Percentiles rank a stretch among this genome's conserved stretches.
Conservation (phyloP, 2,113 vertebrate genomes). For the Lepus americanus region DNA sequence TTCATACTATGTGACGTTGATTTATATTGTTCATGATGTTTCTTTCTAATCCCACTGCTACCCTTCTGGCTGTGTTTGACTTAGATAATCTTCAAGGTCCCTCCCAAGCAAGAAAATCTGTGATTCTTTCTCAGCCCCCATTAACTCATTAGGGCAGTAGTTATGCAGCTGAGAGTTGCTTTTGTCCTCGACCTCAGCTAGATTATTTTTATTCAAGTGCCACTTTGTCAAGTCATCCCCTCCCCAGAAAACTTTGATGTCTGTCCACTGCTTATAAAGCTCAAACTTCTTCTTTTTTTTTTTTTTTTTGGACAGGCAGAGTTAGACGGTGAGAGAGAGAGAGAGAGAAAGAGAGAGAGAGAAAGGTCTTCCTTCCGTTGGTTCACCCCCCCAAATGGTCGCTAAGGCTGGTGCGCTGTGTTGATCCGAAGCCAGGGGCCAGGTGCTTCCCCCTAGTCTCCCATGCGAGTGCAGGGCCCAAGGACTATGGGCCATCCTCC, state of each 20-base stretch:
- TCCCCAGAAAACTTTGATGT: conserved; percentile 36
- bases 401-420: too few relatives aligned
- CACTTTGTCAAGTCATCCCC: not conserved
- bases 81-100: conserved; percentile 20
- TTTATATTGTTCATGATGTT: conserved; percentile 33
- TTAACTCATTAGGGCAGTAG: conserved; percentile 8
- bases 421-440: too few relatives aligned
- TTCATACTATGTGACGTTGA: conserved; percentile 51
- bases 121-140: not conserved
- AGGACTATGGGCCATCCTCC: too few relatives aligned
- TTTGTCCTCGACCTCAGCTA: conserved; percentile 39
- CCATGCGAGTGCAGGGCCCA: too few relatives aligned
- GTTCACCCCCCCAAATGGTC: too few relatives aligned
- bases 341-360: too few relatives aligned
- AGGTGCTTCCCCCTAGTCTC: too few relatives aligned
- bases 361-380: too few relatives aligned
- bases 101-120: conserved; percentile 19
- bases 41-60: conserved; percentile 33
- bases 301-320: too few relatives aligned
- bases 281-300: not conserved
- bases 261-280: not conserved
- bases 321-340: too few relatives aligned
- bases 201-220: conserved; percentile 43
- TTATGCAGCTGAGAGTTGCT: not conserved
- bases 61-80: conserved; percentile 35